Percentiles rank a stretch among this genome's conserved stretches.
Evolutionary conservation across 2,888 invertebrate genomes (phyloP).

Genomic region (Caenorhabditis uteleia): DNA sequence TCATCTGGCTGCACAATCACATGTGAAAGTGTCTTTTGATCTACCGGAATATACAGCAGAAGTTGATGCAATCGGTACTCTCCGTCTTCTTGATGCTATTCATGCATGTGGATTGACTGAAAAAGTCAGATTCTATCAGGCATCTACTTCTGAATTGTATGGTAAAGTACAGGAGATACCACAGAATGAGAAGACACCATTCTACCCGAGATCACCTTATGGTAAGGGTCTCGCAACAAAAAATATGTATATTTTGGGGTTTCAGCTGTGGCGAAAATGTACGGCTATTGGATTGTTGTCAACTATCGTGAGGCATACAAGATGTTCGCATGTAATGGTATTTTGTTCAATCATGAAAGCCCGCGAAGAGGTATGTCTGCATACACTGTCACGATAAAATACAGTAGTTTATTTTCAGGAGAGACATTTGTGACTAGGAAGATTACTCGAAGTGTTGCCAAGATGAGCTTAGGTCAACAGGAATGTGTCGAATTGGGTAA

Average conservation of each 20-base stretch:
- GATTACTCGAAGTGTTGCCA: slow-evolving; percentile 94
- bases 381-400: neutral
- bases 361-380: slow-evolving; percentile 84
- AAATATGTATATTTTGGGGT: neutral
- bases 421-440: slow-evolving; percentile 98
- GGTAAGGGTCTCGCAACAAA: slow-evolving; percentile 76
- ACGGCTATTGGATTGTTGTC: slow-evolving; percentile 92
- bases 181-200: slow-evolving; percentile 91
- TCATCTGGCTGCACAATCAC: slow-evolving; percentile 97
- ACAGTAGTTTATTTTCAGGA: slow-evolving; percentile 71
- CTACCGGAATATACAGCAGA: slow-evolving; percentile 98
- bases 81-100: slow-evolving; percentile 88
- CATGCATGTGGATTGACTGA: slow-evolving; percentile 85
- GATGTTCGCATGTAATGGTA: slow-evolving; percentile 94
- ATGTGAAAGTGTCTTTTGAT: slow-evolving; percentile 94
- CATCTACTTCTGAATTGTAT: slow-evolving; percentile 92
- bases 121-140: slow-evolving; percentile 82
- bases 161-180: slow-evolving; percentile 91
- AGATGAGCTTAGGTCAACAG: slow-evolving; percentile 87
- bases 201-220: slow-evolving; percentile 94
- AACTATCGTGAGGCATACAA: slow-evolving; percentile 94
- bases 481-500: slow-evolving; percentile 84
- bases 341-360: slow-evolving; percentile 94
- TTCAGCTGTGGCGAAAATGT: slow-evolving; percentile 90
- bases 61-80: slow-evolving; percentile 92